Conservation (phyloP, 2,113 vertebrate species). For the Atrichornis clamosus region DNA sequence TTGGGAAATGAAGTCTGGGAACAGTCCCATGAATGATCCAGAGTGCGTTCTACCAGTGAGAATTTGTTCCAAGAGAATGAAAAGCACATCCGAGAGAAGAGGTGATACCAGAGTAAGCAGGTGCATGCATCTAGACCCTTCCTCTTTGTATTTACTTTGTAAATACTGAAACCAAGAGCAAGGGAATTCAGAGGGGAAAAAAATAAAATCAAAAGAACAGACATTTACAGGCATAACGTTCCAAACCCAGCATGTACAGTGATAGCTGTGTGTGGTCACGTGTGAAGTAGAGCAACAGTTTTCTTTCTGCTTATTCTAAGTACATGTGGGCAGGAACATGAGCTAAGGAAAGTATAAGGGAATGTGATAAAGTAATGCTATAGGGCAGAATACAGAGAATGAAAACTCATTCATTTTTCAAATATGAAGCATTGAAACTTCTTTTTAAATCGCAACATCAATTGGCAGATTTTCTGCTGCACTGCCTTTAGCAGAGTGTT, state of each 20-base stretch:
- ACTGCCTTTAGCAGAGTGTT: not conserved
- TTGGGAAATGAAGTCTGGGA: not conserved
- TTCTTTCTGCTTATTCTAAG: not conserved
- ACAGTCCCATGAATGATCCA: not conserved
- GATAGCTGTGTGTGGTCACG: not conserved
- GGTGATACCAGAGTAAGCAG: not conserved
- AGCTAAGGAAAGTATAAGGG: not conserved
- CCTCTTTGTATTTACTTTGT: not conserved
- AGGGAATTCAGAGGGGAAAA: not conserved
- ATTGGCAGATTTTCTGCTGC: not conserved
- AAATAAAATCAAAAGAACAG: not conserved
- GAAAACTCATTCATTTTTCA: rapidly evolving
- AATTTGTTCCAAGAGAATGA: not conserved
- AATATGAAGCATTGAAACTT: not conserved
- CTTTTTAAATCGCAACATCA: not conserved
- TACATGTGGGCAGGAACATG: not conserved
- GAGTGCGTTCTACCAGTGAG: not conserved
- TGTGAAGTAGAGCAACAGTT: not conserved
- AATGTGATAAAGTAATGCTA: not conserved
- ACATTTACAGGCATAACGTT: not conserved
- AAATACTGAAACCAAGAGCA: not conserved
- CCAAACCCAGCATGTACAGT: not conserved
- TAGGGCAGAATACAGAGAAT: not conserved
- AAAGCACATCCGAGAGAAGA: not conserved
- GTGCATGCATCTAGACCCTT: not conserved